Evolutionary conservation across 2,797 vertebrate genomes (phyloP).

Genomic region (Sebastes diaconus): DNA sequence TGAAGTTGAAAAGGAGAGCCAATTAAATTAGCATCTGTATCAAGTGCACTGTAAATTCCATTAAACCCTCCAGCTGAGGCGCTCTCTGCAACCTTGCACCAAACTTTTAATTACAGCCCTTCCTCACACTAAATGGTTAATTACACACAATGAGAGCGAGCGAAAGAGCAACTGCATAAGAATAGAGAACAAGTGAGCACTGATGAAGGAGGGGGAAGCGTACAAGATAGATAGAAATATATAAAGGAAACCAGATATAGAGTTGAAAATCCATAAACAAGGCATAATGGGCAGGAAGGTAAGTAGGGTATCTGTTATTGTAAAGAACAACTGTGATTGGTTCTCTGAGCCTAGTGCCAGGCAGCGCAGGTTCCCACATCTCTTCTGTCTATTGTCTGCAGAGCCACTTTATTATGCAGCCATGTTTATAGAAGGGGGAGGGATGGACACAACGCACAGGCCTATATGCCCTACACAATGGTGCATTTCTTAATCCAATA

Average conservation of each 20-base stretch:
- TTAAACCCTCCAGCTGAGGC: conserved; percentile 66
- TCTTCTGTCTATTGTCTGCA: conserved; percentile 73
- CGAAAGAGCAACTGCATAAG: conserved; percentile 26
- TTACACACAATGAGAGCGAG: conserved; percentile 54
- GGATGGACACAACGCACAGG: conserved; percentile 22
- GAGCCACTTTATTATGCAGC: conserved; percentile 70
- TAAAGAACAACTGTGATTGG: conserved; percentile 39
- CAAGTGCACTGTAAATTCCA: conserved; percentile 67
- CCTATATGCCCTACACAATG: conserved; percentile 35
- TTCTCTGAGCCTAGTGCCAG: conserved; percentile 52
- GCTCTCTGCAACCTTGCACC: conserved; percentile 57
- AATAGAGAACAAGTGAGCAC: conserved; percentile 22
- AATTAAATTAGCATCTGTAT: conserved; percentile 71
- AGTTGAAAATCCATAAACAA: conserved; percentile 9
- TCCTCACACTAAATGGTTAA: conserved; percentile 73
- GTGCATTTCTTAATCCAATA: conserved; percentile 42
- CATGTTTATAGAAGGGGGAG: conserved; percentile 65
- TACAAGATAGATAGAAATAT: neutral
- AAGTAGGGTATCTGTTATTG: conserved; percentile 5
- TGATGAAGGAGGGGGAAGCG: neutral
- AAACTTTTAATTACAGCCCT: conserved; percentile 75
- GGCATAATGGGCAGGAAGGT: neutral
- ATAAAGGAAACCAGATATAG: conserved; percentile 7
- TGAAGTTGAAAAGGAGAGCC: conserved; percentile 58
- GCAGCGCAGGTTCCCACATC: conserved; percentile 64